These are phyloP conservation scores for Ciconia nigra DNA, from an alignment of 2,797 vertebrate genomes.

Conservation along the genomic window DNA sequence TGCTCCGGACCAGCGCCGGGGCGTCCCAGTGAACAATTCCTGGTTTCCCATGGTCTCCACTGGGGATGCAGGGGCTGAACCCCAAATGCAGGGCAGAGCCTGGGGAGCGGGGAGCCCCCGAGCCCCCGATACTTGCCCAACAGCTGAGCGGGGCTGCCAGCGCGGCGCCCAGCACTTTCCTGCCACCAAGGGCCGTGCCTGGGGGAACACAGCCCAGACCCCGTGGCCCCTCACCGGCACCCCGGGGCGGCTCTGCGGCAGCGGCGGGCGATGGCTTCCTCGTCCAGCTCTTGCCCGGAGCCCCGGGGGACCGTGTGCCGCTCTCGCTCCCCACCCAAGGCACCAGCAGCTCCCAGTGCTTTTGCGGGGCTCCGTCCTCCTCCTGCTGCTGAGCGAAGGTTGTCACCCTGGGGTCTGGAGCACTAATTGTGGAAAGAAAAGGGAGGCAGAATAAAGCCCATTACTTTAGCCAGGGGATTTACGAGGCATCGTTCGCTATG, in stretches of 20 bases:
- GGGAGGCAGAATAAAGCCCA: neutral
- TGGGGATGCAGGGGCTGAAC: neutral
- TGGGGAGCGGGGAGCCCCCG: neutral
- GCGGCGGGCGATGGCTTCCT: fast-evolving
- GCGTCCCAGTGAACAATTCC: neutral
- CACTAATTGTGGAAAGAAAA: neutral
- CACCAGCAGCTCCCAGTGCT: neutral
- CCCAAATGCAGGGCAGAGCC: neutral
- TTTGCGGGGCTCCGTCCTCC: neutral
- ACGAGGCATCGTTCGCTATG: neutral
- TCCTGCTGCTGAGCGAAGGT: neutral
- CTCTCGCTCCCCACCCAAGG: neutral
- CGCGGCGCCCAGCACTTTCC: fast-evolving
- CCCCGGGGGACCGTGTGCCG: fast-evolving
- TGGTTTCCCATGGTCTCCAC: neutral
- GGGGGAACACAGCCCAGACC: neutral
- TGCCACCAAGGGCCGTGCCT: neutral
- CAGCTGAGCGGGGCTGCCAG: neutral
- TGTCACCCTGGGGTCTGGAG: neutral
- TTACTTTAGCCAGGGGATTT: neutral
- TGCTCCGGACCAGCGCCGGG: fast-evolving
- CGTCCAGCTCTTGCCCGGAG: fast-evolving
- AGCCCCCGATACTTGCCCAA: neutral
- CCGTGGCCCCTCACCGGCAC: fast-evolving
- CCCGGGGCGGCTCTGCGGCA: neutral